Evolutionary conservation across 1,140 invertebrate species (phyloP), one percentile per base, ranked within the genome.

Genomic region (Coenobita brevimanus): DNA sequence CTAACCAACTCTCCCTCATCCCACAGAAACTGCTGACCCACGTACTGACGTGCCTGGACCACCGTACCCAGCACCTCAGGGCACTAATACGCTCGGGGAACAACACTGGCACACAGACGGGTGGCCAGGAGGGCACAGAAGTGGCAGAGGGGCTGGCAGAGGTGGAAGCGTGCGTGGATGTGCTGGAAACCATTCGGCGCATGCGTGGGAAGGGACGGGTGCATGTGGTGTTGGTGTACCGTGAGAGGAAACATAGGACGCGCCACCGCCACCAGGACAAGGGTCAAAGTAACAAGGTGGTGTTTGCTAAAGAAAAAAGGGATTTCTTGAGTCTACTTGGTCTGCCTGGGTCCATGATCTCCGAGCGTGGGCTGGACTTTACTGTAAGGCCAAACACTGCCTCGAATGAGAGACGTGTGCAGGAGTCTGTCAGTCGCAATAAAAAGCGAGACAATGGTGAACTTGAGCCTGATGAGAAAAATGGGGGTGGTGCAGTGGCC

Each of bases 191-290:
- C 0, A 89, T 90, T 17, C 60, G 60, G 24, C 54, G 80, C 43
- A 84, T 90, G 67, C 75, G 54, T 1, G 84, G 86, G 2, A 89
- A 76, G 82, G 60, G 54, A 13, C 73, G 50, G 27, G 88, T 90
- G 33, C 89, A 82, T 4, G 89, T 90, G 3, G 87, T 90, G 24
- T 43, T 90, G 13, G 83, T 90, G 27, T 90, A 90, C 67, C 76
- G 89, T 0, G 89, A 90, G 33, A 60, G 89, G 21, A 76, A 75
- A 3, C 87, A 86, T 41, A 64, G 89, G 38, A 90, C 87, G 21
- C 88, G 85, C 41, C 89, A 90, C 60, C 86, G 89, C 30, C 84
- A 88, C 67, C 82, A 90, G 67, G 89, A 90, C 3, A 90, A 90
- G 57, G 89, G 89, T 15, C 87, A 87, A 30, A 90, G 89, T 46